These are phyloP conservation scores for Apodemus speciosus DNA, from an alignment of 2,113 vertebrate genomes.

Conservation along the genomic window DNA sequence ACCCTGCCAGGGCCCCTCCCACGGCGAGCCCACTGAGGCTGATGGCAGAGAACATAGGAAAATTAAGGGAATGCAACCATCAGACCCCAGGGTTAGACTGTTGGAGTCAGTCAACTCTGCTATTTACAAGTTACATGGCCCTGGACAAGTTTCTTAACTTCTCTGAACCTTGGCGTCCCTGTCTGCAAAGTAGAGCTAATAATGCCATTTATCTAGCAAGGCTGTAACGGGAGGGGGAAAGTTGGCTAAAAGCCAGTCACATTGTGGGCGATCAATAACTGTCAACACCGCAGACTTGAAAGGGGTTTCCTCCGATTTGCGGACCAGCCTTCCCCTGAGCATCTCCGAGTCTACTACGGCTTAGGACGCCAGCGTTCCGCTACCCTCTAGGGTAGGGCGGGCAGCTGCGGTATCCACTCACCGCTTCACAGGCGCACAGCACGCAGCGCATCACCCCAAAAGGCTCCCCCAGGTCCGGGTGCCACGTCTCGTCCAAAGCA, in stretches of 20 bases:
- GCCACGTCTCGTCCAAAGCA: conserved; percentile 94
- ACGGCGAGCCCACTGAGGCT: conserved; percentile 84
- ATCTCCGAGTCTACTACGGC: not conserved
- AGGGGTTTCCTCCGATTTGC: not conserved
- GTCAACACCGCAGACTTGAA: conserved; percentile 40
- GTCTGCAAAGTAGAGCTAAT: not conserved
- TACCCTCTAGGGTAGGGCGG: not conserved
- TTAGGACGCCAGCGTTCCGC: not conserved
- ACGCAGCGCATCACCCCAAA: conserved; percentile 97
- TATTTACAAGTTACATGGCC: not conserved
- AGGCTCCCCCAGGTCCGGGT: conserved; percentile 96
- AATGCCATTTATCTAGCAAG: not conserved
- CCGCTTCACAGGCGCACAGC: conserved; percentile 93
- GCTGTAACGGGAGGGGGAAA: not conserved
- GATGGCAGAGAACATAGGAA: conserved; percentile 20
- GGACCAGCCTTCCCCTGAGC: not conserved
- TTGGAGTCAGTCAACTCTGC: not conserved
- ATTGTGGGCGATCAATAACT: not conserved
- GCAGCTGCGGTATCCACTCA: conserved; percentile 81
- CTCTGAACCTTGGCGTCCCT: not conserved
- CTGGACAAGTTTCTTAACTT: not conserved
- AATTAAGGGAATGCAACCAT: not conserved
- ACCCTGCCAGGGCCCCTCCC: conserved; percentile 85
- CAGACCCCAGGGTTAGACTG: not conserved
- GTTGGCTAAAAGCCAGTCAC: not conserved